Evolutionary conservation across 1,140 invertebrate genomes (phyloP), one percentile per base, ranked within the genome.

Genomic region (Lethocerus indicus): DNA sequence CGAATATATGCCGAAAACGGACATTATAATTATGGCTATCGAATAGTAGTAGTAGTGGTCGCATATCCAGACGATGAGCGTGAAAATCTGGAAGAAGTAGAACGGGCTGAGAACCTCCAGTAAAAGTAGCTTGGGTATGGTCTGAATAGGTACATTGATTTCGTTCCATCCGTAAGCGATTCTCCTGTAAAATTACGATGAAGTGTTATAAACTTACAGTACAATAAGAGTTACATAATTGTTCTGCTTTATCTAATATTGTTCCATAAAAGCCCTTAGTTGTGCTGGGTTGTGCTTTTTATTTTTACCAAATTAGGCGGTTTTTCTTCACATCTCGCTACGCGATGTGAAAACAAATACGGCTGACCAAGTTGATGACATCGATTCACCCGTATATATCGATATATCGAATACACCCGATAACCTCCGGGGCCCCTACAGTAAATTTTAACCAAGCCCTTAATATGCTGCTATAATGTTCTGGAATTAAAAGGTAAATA

Each of bases 71-170:
- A 90, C 72, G 2, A 73, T 65, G 12, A 90, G 72, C 7, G 85
- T 88, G 63, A 88, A 90, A 37, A 86, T 63, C 81, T 94, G 89
- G 65, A 93, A 94, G 41, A 97, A 81, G 64, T 97, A 97, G 67
- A 95, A 97, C 0, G 94, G 94, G 62, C 92, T 92, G 40, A 97
- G 73, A 21, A 85, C 75, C 68, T 90, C 87, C 13, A 88, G 61
- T 13, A 87, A 62, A 1, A 89, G 63, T 6, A 91, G 64, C 3
- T 76, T 74, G 43, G 76, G 59, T 23, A 87, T 70, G 43, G 76
- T 74, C 55, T 83, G 75, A 1, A 87, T 71, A 3, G 82, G 82
- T 2, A 89, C 78, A 39, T 75, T 71, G 54, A 91, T 90, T 58
- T 83, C 76, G 60, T 91, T 91, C 24, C 69, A 66, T 6, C 85